These are phyloP conservation scores for Semotilus atromaculatus DNA, from an alignment of 2,797 vertebrate genomes.

Conservation along the genomic window DNA sequence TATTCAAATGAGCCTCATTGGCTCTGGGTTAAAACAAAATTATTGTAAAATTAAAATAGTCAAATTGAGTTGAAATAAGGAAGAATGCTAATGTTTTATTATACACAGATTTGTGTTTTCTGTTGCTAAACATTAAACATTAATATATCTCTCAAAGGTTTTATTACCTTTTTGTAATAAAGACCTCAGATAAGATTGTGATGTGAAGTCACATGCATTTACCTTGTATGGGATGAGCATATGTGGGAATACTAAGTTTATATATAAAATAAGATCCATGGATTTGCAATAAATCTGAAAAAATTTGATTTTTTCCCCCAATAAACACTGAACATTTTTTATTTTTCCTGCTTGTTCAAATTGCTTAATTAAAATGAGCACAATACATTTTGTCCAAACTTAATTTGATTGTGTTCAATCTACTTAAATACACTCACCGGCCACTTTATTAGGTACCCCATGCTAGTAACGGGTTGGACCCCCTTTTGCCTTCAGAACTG, in stretches of 20 bases:
- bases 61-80: neutral
- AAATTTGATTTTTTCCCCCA: too few species aligned
- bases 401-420: too few species aligned
- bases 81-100: neutral
- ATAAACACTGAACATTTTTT: too few species aligned
- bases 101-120: neutral
- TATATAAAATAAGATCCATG: neutral
- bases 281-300: too few species aligned
- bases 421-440: too few species aligned
- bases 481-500: too few species aligned
- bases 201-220: constrained; percentile 11
- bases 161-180: constrained; percentile 33
- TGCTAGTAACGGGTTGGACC: too few species aligned
- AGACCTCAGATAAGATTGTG: constrained; percentile 19
- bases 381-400: too few species aligned
- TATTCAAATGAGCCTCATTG: neutral
- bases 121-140: constrained; percentile 24
- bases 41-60: too few species aligned
- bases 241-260: neutral
- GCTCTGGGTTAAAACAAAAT: neutral
- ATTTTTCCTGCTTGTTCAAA: too few species aligned
- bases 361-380: too few species aligned
- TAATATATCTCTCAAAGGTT: neutral
- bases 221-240: neutral
- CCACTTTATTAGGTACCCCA: too few species aligned